Base-by-base conservation (phyloP, 2,113 vertebrate species). In the Delphinus delphis region DNA sequence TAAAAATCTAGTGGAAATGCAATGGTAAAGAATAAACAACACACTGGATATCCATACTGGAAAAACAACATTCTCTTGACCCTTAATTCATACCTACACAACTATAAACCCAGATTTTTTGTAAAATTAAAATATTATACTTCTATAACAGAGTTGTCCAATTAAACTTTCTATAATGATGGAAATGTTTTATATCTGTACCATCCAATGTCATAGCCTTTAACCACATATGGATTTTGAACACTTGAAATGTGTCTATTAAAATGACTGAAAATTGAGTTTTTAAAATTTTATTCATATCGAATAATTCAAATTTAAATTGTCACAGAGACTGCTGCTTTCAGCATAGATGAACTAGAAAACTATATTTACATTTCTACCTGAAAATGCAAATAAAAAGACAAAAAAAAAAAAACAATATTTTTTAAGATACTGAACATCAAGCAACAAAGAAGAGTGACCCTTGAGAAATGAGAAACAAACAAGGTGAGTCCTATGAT, bases 241-340 rank as follows among this genome's bases (percentile, higher is more conserved):
- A 67, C 20, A 50, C 11, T 50, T 67, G 26, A 84, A 73, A 50
- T 80, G 8, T 73, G 36, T 23, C 58, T 31, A 85, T 23, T 73
- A 17, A 73, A 60, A 33, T 71, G 50, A 33, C 6, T 60, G 9
- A 63, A n/a, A 38, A 33, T 10, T 73, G 31, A 92, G 79, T 83
- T 91, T 85, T 82, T 67, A 21, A 62, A 13, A n/a, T 80, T 10
- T 33, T 76, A 18, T 89, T 95, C 31, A 31, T 53, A 28, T 15
- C 31, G 93, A 82, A 68, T 85, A 62, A 85, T 63, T 55, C 25
- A 86, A 81, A 88, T 89, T 88, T 92, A 73, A 88, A 81, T 85
- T 38, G 50, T 53, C 38, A 85, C 84, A n/a, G 80, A 58, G 33
- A 74, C 58, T 63, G 28, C 17, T 55, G 15, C 36, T 85, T 89